Percentiles rank a stretch among this genome's conserved stretches.
phyloP scores from a whole-genome alignment of 2,888 invertebrate genomes.

The Hemaris fuciformis region DNA sequence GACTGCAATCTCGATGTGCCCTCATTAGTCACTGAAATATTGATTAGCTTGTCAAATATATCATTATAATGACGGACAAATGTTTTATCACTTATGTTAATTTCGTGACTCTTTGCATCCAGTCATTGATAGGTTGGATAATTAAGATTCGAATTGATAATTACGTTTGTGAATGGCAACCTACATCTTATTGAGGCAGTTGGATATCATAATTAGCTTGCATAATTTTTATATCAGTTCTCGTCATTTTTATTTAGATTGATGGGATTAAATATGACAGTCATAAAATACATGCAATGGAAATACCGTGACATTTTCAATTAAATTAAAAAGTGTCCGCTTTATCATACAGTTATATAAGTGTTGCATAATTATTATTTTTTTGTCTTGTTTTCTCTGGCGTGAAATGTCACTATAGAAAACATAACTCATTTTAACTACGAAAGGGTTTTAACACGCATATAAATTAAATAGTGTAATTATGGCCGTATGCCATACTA shows the following conservation, averaged over 20 bases:
- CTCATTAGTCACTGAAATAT: neutral
- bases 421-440: neutral
- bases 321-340: neutral
- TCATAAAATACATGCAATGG: neutral
- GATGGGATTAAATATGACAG: neutral
- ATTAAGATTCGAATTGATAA: slow-evolving; percentile 5
- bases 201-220: neutral
- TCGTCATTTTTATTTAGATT: neutral
- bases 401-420: neutral
- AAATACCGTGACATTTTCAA: neutral
- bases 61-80: neutral
- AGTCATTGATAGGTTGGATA: slow-evolving; percentile 1
- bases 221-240: neutral
- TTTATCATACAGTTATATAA: neutral
- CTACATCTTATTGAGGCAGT: neutral
- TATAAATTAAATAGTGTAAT: too few relatives aligned
- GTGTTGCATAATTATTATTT: neutral
- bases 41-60: neutral
- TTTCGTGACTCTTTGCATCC: neutral
- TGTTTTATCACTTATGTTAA: slow-evolving; percentile 5
- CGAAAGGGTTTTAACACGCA: too few relatives aligned
- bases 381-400: slow-evolving; percentile 13
- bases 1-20: neutral
- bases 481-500: too few relatives aligned
- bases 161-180: neutral